phyloP scores from a whole-genome alignment of 1,140 invertebrate genomes.

The Philotrypesis tridentata region DNA sequence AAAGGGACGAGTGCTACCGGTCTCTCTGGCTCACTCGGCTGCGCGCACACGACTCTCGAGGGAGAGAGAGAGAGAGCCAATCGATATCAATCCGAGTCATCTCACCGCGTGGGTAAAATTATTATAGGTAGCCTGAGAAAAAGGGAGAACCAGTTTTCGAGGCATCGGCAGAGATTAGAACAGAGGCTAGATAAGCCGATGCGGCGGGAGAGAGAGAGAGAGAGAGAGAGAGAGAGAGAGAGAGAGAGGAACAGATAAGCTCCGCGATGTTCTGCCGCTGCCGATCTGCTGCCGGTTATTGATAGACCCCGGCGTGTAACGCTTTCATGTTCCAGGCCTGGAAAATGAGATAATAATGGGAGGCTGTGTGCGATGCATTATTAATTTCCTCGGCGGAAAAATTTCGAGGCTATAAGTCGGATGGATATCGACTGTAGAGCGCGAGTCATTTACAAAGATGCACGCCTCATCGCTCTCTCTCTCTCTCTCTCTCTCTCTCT shows the following conservation, averaged over 20 bases:
- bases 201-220: neutral
- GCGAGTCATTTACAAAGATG: too few relatives aligned
- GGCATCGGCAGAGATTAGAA: constrained; percentile 4
- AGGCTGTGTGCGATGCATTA: neutral
- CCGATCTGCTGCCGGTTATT: constrained; percentile 17
- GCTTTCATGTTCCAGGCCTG: neutral
- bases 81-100: constrained; percentile 18
- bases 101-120: neutral
- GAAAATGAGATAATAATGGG: constrained; percentile 19
- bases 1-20: constrained; percentile 21
- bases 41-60: too few relatives aligned
- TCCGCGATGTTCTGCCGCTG: neutral
- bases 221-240: neutral
- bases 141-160: constrained; percentile 1
- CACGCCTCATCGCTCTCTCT: too few relatives aligned
- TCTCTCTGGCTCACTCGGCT: neutral
- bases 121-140: neutral
- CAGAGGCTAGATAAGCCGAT: constrained; percentile 23
- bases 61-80: too few relatives aligned
- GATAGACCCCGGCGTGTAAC: neutral
- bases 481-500: too few relatives aligned
- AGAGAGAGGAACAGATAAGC: neutral
- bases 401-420: neutral
- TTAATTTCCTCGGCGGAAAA: neutral
- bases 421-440: too few relatives aligned